Conservation (phyloP, 2,113 vertebrate species). For the Heteronetta atricapilla region DNA sequence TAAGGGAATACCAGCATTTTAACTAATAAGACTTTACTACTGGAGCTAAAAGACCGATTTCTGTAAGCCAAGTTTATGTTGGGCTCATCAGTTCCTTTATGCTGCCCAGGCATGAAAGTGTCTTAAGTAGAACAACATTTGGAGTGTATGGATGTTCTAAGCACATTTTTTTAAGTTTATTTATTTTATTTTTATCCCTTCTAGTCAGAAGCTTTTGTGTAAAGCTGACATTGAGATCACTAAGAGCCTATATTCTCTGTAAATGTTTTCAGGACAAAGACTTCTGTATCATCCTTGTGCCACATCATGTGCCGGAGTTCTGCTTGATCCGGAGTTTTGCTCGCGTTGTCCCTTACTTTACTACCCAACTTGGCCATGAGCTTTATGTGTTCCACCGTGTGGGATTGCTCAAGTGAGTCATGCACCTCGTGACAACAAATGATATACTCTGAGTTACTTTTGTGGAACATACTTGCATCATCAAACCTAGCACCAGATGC, state of each 20-base stretch:
- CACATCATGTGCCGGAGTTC: slow-evolving; percentile 78
- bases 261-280: slow-evolving; percentile 79
- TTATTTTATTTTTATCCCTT: neutral
- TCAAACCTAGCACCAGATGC: neutral
- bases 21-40: neutral
- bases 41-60: neutral
- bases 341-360: slow-evolving; percentile 69
- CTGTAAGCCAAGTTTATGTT: neutral
- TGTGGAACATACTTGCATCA: too few species aligned
- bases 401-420: slow-evolving; percentile 82
- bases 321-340: slow-evolving; percentile 84
- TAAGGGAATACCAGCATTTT: neutral
- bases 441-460: neutral
- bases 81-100: neutral
- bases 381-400: slow-evolving; percentile 86
- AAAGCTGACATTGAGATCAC: neutral
- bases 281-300: slow-evolving; percentile 84
- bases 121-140: neutral
- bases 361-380: slow-evolving; percentile 69
- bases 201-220: neutral
- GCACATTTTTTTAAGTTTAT: too few species aligned
- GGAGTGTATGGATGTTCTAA: fast-evolving
- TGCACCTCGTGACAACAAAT: fast-evolving
- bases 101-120: neutral
- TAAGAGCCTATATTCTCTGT: neutral